Percentiles rank a stretch among this genome's conserved stretches.
These are phyloP conservation scores for Melipona beecheii DNA, from an alignment of 2,888 invertebrate genomes.

Conservation along the genomic window DNA sequence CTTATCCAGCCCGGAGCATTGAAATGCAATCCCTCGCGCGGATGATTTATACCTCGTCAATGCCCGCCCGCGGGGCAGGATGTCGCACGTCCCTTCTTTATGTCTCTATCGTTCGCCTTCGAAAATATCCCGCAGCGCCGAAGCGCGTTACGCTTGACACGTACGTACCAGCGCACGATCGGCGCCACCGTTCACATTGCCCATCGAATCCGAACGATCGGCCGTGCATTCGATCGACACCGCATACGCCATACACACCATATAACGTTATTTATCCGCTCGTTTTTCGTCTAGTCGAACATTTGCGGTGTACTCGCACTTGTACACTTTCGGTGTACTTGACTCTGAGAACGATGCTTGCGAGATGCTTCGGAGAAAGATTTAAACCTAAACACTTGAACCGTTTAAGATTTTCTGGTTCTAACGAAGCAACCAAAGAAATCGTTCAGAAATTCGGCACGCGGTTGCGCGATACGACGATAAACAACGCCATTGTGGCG, in stretches of 20 bases:
- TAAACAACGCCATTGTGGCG: constrained; percentile 40
- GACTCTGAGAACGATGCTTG: too few species aligned
- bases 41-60: constrained; percentile 81
- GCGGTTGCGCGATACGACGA: constrained; percentile 27
- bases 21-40: constrained; percentile 81
- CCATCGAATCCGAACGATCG: constrained; percentile 49
- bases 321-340: too few species aligned
- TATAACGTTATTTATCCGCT: background rate
- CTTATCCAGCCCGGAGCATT: constrained; percentile 75
- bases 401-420: too few species aligned
- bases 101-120: constrained; percentile 77
- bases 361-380: too few species aligned
- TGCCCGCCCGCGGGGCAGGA: constrained; percentile 81
- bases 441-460: constrained; percentile 40
- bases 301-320: too few species aligned
- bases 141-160: constrained; percentile 63
- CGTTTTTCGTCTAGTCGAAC: background rate
- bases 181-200: constrained; percentile 57
- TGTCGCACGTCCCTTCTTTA: constrained; percentile 82
- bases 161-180: constrained; percentile 62
- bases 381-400: too few species aligned
- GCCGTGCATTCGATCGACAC: background rate
- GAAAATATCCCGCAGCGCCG: constrained; percentile 74
- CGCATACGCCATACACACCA: too few species aligned
- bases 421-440: too few species aligned